Evolutionary conservation across 2,797 vertebrate species (phyloP).

Genomic region (Mormyrops attenuatus): DNA sequence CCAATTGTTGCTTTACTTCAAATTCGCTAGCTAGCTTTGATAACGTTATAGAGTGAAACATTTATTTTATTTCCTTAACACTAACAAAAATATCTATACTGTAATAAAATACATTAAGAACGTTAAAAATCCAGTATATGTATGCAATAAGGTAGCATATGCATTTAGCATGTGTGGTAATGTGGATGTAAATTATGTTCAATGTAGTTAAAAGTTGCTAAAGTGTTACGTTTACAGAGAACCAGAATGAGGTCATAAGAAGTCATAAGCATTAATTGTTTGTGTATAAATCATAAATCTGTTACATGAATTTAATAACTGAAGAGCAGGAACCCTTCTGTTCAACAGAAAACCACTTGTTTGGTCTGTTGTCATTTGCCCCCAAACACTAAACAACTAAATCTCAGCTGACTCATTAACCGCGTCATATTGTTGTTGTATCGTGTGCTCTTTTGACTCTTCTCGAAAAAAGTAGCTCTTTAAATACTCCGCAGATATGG

Average conservation of each 20-base stretch:
- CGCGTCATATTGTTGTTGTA: neutral
- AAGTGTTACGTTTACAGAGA: neutral
- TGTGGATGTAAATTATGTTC: neutral
- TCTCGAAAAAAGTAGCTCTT: neutral
- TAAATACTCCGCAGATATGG: constrained; percentile 24
- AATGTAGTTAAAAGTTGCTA: neutral
- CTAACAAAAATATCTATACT: neutral
- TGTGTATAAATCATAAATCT: neutral
- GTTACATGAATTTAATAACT: neutral
- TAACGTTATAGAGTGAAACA: neutral
- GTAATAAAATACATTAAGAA: neutral
- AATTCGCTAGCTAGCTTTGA: neutral
- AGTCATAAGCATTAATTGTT: neutral
- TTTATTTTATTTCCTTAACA: neutral
- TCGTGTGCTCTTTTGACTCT: neutral
- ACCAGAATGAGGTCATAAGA: neutral
- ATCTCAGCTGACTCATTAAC: neutral
- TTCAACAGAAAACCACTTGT: neutral
- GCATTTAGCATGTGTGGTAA: neutral
- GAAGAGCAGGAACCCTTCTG: neutral
- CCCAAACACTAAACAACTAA: neutral
- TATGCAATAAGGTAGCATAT: neutral
- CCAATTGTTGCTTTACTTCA: neutral
- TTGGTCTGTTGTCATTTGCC: neutral
- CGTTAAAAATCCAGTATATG: neutral